Conservation (phyloP, 2,113 vertebrate species). For the Phainopepla nitens region DNA sequence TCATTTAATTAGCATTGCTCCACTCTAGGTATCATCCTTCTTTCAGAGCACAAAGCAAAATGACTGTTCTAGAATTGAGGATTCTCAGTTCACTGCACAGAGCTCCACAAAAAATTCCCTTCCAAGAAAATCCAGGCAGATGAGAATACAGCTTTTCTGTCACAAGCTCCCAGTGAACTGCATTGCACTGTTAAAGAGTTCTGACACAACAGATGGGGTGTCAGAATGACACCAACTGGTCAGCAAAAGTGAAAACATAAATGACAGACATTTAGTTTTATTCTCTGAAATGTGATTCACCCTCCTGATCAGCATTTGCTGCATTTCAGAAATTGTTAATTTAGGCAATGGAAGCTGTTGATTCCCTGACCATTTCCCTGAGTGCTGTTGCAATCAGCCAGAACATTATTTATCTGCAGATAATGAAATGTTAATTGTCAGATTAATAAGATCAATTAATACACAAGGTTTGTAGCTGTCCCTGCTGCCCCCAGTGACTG, state of each 20-base stretch:
- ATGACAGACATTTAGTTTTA: conserved; percentile 26
- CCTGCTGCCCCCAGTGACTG: conserved; percentile 1
- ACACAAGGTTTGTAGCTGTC: background rate
- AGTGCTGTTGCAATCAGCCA: background rate
- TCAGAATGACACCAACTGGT: conserved; percentile 39
- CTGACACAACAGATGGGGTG: conserved; percentile 61
- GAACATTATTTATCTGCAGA: background rate
- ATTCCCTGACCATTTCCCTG: background rate
- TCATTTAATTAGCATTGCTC: background rate
- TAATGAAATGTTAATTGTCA: background rate
- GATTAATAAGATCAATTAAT: background rate
- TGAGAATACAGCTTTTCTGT: background rate
- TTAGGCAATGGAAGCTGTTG: conserved; percentile 21
- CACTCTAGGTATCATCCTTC: background rate
- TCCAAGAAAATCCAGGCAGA: background rate
- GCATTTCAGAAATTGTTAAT: conserved; percentile 16
- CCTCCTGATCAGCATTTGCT: conserved; percentile 34
- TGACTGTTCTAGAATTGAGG: background rate
- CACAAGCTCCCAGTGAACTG: conserved; percentile 28
- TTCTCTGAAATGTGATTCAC: conserved; percentile 53
- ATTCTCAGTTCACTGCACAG: background rate
- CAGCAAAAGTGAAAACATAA: background rate
- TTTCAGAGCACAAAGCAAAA: background rate
- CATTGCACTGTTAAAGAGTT: conserved; percentile 21
- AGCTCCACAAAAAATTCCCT: background rate